Percentiles rank a stretch among this genome's conserved stretches.
Evolutionary conservation across 2,888 invertebrate species (phyloP).

Genomic region (Theretra japonica): DNA sequence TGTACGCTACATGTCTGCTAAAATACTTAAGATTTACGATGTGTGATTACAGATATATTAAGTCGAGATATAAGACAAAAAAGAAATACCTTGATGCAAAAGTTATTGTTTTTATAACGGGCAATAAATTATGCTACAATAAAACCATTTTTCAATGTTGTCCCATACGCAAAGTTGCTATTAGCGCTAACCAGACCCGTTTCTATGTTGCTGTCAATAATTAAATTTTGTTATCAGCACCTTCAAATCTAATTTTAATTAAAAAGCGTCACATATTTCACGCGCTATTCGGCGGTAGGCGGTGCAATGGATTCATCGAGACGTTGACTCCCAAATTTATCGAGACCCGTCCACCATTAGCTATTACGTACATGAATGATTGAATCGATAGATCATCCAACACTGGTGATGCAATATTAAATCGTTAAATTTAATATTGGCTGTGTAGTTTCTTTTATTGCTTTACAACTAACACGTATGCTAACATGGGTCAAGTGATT

Average conservation of each 20-base stretch:
- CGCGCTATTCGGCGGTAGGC: constrained; percentile 80
- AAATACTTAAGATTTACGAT: constrained; percentile 13
- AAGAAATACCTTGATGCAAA: not conserved
- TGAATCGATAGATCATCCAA: constrained; percentile 56
- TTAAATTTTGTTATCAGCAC: constrained; percentile 78
- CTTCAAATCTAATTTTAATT: constrained; percentile 82
- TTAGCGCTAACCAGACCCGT: constrained; percentile 58
- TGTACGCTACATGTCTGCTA: not conserved
- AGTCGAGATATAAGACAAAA: not conserved
- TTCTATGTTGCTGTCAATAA: constrained; percentile 70
- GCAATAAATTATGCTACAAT: constrained; percentile 17
- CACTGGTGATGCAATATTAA: constrained; percentile 76
- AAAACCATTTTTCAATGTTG: constrained; percentile 29
- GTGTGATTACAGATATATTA: not conserved
- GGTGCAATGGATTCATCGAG: constrained; percentile 67
- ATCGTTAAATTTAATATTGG: constrained; percentile 84
- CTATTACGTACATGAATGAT: constrained; percentile 45
- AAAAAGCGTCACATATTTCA: constrained; percentile 84
- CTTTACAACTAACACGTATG: constrained; percentile 76
- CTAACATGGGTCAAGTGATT: constrained; percentile 75
- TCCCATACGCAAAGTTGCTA: constrained; percentile 52
- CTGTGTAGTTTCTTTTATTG: constrained; percentile 79
- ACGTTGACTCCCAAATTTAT: constrained; percentile 59
- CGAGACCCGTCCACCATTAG: constrained; percentile 56
- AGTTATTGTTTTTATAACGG: constrained; percentile 11